These are phyloP conservation scores for Rhinopomastus cyanomelas DNA, from an alignment of 2,113 vertebrate species.

Conservation along the genomic window DNA sequence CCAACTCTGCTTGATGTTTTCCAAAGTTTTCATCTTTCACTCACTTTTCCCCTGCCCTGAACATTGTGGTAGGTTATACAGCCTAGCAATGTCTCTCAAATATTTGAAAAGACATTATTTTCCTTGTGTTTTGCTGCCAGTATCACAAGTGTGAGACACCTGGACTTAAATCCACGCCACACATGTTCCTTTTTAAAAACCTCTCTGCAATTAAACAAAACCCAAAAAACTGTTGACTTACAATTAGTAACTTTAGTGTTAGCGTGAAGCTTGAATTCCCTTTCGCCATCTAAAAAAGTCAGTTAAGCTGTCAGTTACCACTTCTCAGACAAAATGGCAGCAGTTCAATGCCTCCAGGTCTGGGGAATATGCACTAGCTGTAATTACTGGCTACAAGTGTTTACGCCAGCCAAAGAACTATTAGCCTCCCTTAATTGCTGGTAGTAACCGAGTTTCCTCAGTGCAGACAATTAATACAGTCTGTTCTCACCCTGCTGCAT, in stretches of 20 bases:
- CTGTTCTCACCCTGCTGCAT: constrained; percentile 55
- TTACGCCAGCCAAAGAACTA: constrained; percentile 51
- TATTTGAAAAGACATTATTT: not conserved
- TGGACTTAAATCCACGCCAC: not conserved
- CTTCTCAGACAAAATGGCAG: constrained; percentile 65
- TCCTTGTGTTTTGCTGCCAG: not conserved
- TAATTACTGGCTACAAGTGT: constrained; percentile 64
- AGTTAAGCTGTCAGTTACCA: constrained; percentile 61
- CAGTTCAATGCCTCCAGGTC: constrained; percentile 58
- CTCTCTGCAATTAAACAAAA: not conserved
- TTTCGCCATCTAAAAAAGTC: constrained; percentile 51
- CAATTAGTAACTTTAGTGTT: constrained; percentile 43
- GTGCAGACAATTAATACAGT: constrained; percentile 54
- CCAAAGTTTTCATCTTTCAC: not conserved
- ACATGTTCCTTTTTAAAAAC: constrained; percentile 7
- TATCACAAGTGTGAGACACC: not conserved
- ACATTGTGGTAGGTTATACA: not conserved
- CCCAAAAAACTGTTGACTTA: constrained; percentile 18
- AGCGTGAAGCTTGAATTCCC: constrained; percentile 40
- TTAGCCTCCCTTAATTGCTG: constrained; percentile 62
- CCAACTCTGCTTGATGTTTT: not conserved
- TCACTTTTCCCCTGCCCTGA: not conserved
- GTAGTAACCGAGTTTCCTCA: constrained; percentile 50
- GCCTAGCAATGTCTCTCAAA: not conserved
- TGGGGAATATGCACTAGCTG: constrained; percentile 48